phyloP scores from a whole-genome alignment of 2,113 vertebrate genomes.

The Brachyhypopomus gauderio region DNA sequence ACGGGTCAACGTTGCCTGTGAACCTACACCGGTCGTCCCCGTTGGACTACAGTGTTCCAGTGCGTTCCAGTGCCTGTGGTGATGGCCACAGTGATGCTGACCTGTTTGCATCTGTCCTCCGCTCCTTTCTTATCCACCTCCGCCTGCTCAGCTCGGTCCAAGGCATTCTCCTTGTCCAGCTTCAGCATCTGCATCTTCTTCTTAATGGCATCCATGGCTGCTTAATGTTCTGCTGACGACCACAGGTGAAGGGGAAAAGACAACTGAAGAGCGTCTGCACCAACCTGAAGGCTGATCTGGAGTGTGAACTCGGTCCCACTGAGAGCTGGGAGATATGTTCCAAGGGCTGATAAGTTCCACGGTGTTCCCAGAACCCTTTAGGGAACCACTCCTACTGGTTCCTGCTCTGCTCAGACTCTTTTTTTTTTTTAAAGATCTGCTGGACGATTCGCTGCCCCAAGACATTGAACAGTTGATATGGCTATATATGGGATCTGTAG shows the following conservation, averaged over 20 bases:
- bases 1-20: too few species aligned
- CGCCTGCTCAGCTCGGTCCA: constrained; percentile 96
- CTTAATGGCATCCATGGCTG: constrained; percentile 99
- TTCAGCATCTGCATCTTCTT: constrained; percentile 99
- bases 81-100: constrained; percentile 69
- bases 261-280: constrained; percentile 67
- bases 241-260: constrained; percentile 50
- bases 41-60: too few species aligned
- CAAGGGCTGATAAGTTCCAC: constrained; percentile 61
- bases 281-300: constrained; percentile 73
- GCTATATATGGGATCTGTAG: constrained; percentile 80
- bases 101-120: constrained; percentile 97
- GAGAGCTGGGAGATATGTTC: constrained; percentile 86
- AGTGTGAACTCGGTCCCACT: constrained; percentile 76
- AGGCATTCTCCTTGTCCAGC: constrained; percentile 97
- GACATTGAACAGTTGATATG: constrained; percentile 81
- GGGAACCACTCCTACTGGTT: constrained; percentile 74
- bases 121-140: constrained; percentile 95
- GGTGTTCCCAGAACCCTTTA: constrained; percentile 88
- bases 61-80: not conserved
- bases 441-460: constrained; percentile 80
- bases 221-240: constrained; percentile 65
- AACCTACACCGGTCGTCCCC: too few species aligned
- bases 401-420: constrained; percentile 35
- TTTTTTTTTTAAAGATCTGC: constrained; percentile 72